Evolutionary conservation across 2,888 invertebrate genomes (phyloP).

Genomic region (Gymnocheta viridis): DNA sequence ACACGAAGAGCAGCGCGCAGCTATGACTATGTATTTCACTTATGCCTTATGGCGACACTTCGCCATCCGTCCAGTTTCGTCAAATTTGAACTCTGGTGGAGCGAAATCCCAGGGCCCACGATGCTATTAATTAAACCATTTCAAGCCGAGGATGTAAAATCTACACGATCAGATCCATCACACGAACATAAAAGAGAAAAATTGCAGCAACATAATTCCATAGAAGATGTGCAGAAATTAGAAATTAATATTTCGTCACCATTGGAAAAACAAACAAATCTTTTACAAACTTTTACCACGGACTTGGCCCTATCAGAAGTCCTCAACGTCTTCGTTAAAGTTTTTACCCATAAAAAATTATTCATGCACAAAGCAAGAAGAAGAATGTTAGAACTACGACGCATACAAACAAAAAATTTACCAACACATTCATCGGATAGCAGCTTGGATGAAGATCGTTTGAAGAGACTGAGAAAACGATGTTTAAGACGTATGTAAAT

Average conservation of each 20-base stretch:
- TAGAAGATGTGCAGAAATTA: not conserved
- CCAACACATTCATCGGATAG: conserved; percentile 13
- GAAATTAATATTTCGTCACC: not conserved
- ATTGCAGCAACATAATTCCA: not conserved
- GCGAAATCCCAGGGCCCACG: no score
- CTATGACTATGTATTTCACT: no score
- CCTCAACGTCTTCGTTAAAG: not conserved
- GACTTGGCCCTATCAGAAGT: not conserved
- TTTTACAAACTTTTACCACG: not conserved
- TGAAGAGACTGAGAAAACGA: not conserved
- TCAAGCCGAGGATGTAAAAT: not conserved
- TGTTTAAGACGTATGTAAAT: conserved; percentile 20
- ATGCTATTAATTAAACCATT: no score
- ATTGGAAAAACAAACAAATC: not conserved
- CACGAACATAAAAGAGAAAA: not conserved
- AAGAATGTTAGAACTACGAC: not conserved
- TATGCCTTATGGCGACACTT: no score
- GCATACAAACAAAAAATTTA: not conserved
- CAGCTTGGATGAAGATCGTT: not conserved
- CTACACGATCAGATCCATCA: not conserved
- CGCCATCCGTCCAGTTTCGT: no score
- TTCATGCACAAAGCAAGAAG: conserved; percentile 1
- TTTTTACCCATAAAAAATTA: not conserved
- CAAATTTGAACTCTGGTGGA: no score
- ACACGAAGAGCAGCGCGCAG: no score